A percentile compares a stretch with the other conserved stretches of the same genome.
These are phyloP conservation scores for Ladona fulva DNA, from an alignment of 1,140 invertebrate species.

Conservation along the genomic window DNA sequence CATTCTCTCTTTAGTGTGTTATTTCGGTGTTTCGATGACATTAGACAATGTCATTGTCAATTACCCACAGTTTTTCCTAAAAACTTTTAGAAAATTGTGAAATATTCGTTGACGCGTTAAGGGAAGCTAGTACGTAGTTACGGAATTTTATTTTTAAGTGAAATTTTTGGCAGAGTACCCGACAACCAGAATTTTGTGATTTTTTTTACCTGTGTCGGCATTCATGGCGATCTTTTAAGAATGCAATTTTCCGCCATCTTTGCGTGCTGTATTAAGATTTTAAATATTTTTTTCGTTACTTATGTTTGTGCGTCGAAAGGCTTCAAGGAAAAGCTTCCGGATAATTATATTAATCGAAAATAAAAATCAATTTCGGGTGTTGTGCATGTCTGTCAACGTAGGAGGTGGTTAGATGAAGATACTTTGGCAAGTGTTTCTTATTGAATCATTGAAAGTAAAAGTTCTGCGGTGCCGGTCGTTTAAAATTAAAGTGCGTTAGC, in stretches of 20 bases:
- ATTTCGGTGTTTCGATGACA: conserved; percentile 16
- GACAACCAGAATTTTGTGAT: not conserved
- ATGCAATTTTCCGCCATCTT: conserved; percentile 21
- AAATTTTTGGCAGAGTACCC: not conserved
- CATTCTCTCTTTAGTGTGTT: not conserved
- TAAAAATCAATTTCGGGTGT: too few relatives aligned
- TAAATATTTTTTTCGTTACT: not conserved
- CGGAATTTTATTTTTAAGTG: not conserved
- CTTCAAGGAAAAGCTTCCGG: too few relatives aligned
- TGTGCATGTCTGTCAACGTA: not conserved
- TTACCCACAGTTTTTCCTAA: not conserved
- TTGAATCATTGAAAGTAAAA: not conserved
- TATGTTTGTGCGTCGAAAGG: too few relatives aligned
- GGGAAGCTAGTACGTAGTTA: not conserved
- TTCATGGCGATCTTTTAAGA: conserved; percentile 19
- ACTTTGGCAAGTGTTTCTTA: not conserved
- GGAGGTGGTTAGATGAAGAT: not conserved
- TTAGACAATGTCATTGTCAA: conserved; percentile 22
- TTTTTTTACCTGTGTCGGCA: conserved; percentile 7
- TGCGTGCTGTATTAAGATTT: conserved; percentile 12
- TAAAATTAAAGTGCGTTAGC: not conserved
- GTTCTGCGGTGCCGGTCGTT: not conserved
- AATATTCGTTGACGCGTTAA: not conserved
- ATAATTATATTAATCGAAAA: too few relatives aligned
- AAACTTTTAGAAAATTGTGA: too few relatives aligned